Evolutionary conservation across 2,113 vertebrate species (phyloP).

Genomic region (Actenoides hombroni): DNA sequence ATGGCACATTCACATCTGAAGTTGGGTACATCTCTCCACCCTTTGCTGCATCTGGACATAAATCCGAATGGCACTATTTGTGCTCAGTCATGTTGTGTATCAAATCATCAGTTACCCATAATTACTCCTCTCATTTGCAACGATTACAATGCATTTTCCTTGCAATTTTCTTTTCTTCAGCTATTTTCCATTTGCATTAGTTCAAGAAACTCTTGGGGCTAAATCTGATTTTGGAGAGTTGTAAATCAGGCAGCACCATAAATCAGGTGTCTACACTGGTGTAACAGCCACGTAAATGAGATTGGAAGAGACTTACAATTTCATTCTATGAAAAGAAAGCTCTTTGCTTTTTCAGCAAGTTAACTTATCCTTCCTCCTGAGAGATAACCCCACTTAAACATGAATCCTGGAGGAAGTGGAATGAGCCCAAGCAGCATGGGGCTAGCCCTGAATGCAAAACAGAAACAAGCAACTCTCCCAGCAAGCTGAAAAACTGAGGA

Average conservation of each 20-base stretch:
- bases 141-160: neutral
- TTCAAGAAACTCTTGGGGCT: neutral
- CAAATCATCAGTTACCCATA: neutral
- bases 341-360: conserved; percentile 12
- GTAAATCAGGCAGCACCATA: neutral
- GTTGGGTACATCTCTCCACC: too few relatives aligned
- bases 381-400: conserved; percentile 2
- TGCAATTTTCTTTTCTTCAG: neutral
- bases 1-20: neutral
- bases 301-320: conserved; percentile 16
- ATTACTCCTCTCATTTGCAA: neutral
- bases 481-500: neutral
- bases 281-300: neutral
- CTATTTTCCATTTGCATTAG: neutral
- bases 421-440: neutral
- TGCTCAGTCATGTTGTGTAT: neutral
- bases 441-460: neutral
- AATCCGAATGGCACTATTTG: neutral
- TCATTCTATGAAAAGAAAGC: neutral
- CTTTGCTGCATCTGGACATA: neutral
- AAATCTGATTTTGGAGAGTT: neutral
- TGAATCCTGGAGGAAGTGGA: neutral
- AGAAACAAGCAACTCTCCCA: neutral
- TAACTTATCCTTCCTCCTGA: neutral
- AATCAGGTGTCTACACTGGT: neutral